Base-by-base conservation (phyloP, 2,888 invertebrate genomes). In the Abrostola tripartita region DNA sequence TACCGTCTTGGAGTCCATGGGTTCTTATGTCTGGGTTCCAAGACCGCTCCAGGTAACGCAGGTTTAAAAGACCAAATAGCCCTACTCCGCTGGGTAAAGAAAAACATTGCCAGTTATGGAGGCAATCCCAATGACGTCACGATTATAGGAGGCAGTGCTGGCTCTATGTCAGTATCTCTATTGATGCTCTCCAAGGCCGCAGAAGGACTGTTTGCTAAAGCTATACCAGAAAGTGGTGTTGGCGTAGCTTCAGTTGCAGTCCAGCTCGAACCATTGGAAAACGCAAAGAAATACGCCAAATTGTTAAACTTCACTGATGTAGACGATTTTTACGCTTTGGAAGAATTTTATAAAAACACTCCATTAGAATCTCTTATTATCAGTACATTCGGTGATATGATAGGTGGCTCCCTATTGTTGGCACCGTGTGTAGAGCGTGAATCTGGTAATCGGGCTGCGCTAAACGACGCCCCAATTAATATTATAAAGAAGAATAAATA, bases 11-110 rank as follows among this genome's bases (percentile, higher is more conserved):
- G 86, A 11, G 63, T 72, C 10, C 78, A 76, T 36, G 86, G 86
- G 0, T 85, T 85, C 52, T 55, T 87, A 6, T 86, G 86, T 57
- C 59, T 86, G 8, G 85, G 87, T 0, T 83, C 86, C 0, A 53
- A 79, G 5, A 76, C 74, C 10, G 71, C 61, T 5, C 87, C 88
- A 0, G 88, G 88, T 1, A 88, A 88, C 37, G 89, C 87, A 5
- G 88, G 86, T 0, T 66, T 88, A 70, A 88, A 87, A 52, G 88
- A 89, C 55, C 86, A 86, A 71, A 79, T 88, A 7, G 84, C 84
- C 0, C 65, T 83, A 5, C 64, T 88, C 5, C 76, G 74, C 0
- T 88, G 88, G 88, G 87, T 89, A 0, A 72, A 83, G 1, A 75
- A 78, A 10, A 87, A 89, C 53, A 88, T 89, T 8, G 83, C 76